Conservation (phyloP, 2,888 invertebrate genomes). For the Lingula anatina region DNA sequence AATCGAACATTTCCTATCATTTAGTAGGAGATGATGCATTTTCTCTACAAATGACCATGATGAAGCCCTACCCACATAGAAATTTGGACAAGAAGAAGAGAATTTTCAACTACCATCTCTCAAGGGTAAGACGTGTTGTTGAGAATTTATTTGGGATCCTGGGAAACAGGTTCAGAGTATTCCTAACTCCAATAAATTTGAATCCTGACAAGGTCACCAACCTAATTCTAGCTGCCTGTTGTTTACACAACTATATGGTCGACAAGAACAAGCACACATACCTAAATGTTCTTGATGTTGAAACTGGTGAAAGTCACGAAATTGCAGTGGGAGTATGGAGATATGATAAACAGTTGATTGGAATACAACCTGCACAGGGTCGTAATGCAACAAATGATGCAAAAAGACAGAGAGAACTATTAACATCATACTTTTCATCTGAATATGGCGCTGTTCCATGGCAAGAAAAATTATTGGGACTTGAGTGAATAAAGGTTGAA, state of each 20-base stretch:
- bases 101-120: slow-evolving; percentile 9
- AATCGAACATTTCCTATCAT: slow-evolving; percentile 1
- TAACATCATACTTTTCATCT: slow-evolving; percentile 1
- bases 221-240: slow-evolving; percentile 5
- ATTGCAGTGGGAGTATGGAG: slow-evolving; percentile 1
- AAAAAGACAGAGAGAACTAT: slow-evolving; percentile 1
- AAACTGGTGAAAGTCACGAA: not conserved
- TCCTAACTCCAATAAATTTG: slow-evolving; percentile 4
- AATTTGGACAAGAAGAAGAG: slow-evolving; percentile 1
- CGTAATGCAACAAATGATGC: slow-evolving; percentile 1
- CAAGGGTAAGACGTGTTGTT: slow-evolving; percentile 4
- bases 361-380: not conserved
- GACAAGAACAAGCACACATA: slow-evolving; percentile 1
- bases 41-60: slow-evolving; percentile 6
- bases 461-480: not conserved
- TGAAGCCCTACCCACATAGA: slow-evolving; percentile 13
- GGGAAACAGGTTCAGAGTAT: slow-evolving; percentile 5
- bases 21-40: slow-evolving; percentile 19
- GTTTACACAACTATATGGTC: slow-evolving; percentile 4
- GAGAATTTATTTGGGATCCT: slow-evolving; percentile 8
- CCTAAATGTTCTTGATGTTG: not conserved
- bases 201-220: slow-evolving; percentile 1
- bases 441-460: not conserved
- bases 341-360: not conserved
- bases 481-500: not conserved